Evolutionary conservation across 2,797 vertebrate species (phyloP).

Genomic region (Limosa lapponica): DNA sequence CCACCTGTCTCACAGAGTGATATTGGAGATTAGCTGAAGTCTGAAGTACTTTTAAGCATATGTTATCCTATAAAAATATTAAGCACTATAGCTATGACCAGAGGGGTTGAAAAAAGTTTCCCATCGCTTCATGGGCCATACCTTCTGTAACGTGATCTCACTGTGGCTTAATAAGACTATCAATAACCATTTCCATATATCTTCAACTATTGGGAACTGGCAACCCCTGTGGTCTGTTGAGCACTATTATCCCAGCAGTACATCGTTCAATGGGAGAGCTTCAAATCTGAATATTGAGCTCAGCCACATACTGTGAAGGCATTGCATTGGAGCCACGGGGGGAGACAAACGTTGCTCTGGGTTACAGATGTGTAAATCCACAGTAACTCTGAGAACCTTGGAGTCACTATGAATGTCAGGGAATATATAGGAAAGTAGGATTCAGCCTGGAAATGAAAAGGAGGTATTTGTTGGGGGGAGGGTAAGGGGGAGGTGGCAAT

Average conservation of each 20-base stretch:
- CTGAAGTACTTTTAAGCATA: not conserved
- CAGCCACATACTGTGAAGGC: not conserved
- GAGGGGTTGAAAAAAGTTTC: not conserved
- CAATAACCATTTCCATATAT: not conserved
- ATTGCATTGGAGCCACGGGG: not conserved
- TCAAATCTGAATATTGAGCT: not conserved
- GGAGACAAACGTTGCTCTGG: not conserved
- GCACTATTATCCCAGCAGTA: not conserved
- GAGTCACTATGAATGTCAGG: not conserved
- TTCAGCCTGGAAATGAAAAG: not conserved
- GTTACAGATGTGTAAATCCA: not conserved
- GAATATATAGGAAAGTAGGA: not conserved
- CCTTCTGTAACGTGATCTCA: not conserved
- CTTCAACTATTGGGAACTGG: not conserved
- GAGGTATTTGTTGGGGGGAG: not conserved
- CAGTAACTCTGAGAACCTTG: not conserved
- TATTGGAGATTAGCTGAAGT: not conserved
- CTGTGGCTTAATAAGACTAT: not conserved
- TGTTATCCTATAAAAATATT: not conserved
- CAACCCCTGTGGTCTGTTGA: not conserved
- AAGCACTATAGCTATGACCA: not conserved
- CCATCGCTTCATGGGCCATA: not conserved
- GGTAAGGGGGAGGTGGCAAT: no score
- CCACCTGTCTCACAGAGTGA: not conserved
- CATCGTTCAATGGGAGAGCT: fast-evolving